phyloP scores from a whole-genome alignment of 2,113 vertebrate genomes.

The Oryzias curvinotus region DNA sequence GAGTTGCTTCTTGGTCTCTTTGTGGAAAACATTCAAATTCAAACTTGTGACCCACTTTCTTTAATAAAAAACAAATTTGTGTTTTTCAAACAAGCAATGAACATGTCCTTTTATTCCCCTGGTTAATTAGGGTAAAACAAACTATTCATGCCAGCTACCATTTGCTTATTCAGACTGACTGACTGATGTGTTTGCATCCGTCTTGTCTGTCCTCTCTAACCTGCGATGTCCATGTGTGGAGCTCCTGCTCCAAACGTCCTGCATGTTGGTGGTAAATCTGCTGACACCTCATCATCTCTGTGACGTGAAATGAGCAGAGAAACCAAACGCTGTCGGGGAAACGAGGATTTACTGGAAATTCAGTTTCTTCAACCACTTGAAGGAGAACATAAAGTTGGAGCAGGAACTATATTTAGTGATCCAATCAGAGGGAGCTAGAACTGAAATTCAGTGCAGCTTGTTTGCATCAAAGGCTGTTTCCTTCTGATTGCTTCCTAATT shows the following conservation, averaged over 20 bases:
- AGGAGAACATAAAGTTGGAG: slow-evolving; percentile 11
- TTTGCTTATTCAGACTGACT: too few relatives aligned
- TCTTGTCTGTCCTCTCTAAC: background rate
- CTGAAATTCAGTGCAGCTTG: slow-evolving; percentile 36
- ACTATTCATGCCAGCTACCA: too few relatives aligned
- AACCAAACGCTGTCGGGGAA: slow-evolving; percentile 7
- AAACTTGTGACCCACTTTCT: too few relatives aligned
- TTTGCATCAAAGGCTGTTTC: slow-evolving; percentile 2
- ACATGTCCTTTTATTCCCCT: too few relatives aligned
- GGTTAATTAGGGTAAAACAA: too few relatives aligned
- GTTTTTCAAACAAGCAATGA: too few relatives aligned
- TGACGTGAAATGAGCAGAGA: slow-evolving; percentile 22
- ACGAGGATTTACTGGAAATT: slow-evolving; percentile 1
- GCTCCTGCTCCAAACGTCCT: slow-evolving; percentile 30
- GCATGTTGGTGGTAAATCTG: slow-evolving; percentile 7
- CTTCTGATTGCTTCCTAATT: background rate
- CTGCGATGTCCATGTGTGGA: slow-evolving; percentile 5
- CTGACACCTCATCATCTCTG: slow-evolving; percentile 10
- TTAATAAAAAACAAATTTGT: too few relatives aligned
- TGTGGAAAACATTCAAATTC: too few relatives aligned
- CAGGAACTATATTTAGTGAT: slow-evolving; percentile 40
- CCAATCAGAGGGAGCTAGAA: slow-evolving; percentile 31
- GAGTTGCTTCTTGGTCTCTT: too few relatives aligned
- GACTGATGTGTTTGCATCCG: too few relatives aligned
- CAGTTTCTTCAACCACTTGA: background rate